Evolutionary conservation across 2,113 vertebrate species (phyloP).

Genomic region (Tetrao urogallus): DNA sequence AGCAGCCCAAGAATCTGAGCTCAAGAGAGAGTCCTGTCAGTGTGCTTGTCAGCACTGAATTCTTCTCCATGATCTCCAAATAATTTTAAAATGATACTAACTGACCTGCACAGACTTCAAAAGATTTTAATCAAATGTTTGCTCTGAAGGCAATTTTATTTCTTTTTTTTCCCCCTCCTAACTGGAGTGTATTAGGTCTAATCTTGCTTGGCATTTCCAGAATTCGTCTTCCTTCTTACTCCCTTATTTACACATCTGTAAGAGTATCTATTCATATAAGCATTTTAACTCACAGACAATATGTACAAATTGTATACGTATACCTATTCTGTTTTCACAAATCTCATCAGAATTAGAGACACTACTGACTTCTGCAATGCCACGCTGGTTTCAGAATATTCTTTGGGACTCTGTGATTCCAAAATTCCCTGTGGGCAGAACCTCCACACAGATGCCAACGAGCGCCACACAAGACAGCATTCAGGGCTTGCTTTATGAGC

Average conservation of each 20-base stretch:
- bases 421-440: not conserved
- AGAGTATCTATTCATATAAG: not conserved
- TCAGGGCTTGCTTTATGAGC: not conserved
- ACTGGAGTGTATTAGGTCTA: not conserved
- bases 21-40: not conserved
- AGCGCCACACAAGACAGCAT: not conserved
- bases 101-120: not conserved
- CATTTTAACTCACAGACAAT: not conserved
- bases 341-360: not conserved
- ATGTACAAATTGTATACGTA: too few relatives aligned
- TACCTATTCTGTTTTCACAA: not conserved
- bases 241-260: not conserved
- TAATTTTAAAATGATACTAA: not conserved
- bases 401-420: not conserved
- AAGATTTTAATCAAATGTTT: not conserved
- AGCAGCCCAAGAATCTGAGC: not conserved
- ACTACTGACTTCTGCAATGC: not conserved
- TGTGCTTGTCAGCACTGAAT: not conserved
- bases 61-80: not conserved
- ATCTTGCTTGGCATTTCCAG: not conserved
- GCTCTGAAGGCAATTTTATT: not conserved
- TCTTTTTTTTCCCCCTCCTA: not conserved
- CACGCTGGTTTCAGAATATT: not conserved
- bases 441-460: not conserved
- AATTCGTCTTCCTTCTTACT: not conserved